Conservation (phyloP, 2,888 invertebrate genomes). For the Chrysotoxum bicinctum region DNA sequence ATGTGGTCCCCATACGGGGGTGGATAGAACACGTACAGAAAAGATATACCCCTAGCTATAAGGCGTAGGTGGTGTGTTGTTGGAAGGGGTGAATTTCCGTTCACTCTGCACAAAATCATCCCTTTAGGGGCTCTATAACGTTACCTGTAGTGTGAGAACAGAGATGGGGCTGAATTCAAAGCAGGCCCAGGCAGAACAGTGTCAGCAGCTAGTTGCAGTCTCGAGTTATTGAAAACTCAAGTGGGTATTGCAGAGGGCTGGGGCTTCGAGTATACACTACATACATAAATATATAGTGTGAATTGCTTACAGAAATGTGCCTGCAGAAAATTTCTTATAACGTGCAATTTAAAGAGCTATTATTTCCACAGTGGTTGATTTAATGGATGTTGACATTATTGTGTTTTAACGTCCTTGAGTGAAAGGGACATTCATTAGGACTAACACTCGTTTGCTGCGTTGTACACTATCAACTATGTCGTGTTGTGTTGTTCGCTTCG, state of each 20-base stretch:
- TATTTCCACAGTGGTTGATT: conserved; percentile 69
- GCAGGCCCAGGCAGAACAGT: conserved; percentile 9
- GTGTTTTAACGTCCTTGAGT: conserved; percentile 69
- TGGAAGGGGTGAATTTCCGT: conserved; percentile 31
- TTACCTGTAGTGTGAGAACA: neutral
- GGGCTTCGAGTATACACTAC: neutral
- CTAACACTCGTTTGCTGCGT: conserved; percentile 44
- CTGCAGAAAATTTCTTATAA: conserved; percentile 67
- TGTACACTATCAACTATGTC: neutral
- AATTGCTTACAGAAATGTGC: conserved; percentile 65
- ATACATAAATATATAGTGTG: conserved; percentile 33
- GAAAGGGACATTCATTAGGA: conserved; percentile 68
- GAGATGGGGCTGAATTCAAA: conserved; percentile 34
- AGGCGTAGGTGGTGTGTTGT: conserved; percentile 4
- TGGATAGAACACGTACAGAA: conserved; percentile 30
- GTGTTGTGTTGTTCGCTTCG: conserved; percentile 29
- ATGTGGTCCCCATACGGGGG: conserved; percentile 28
- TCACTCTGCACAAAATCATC: conserved; percentile 15
- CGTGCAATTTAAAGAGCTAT: conserved; percentile 72
- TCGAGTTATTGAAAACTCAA: conserved; percentile 63
- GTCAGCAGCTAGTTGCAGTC: conserved; percentile 46
- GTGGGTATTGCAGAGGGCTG: neutral
- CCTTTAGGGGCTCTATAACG: conserved; percentile 8
- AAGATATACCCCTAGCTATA: conserved; percentile 12
- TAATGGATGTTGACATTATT: conserved; percentile 72